Evolutionary conservation across 2,113 vertebrate species (phyloP).

Genomic region (human): DNA sequence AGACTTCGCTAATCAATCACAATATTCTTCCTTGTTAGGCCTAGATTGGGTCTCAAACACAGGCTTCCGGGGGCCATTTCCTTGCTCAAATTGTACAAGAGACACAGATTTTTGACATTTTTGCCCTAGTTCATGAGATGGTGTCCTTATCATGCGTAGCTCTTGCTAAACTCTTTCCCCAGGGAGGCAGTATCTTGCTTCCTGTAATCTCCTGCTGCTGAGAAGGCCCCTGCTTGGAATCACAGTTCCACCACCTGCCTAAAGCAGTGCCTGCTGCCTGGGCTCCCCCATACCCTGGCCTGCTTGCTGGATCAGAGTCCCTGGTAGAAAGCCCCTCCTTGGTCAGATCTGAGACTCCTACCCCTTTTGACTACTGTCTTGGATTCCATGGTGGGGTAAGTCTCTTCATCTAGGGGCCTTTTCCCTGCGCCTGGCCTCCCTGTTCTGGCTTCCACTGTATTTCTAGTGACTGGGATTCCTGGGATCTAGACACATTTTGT

Average conservation of each 20-base stretch:
- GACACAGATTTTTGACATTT: background rate
- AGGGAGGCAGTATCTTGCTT: background rate
- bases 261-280: background rate
- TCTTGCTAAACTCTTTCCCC: background rate
- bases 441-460: background rate
- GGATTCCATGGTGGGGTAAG: background rate
- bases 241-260: too few species aligned
- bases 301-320: background rate
- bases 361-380: background rate
- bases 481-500: background rate
- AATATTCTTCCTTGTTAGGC: background rate
- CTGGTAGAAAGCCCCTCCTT: background rate
- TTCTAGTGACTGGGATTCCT: background rate
- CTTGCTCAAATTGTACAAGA: background rate
- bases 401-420: background rate
- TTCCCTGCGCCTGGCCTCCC: background rate
- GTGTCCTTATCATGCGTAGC: background rate
- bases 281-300: background rate
- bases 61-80: background rate
- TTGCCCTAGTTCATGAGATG: background rate
- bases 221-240: background rate
- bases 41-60: background rate
- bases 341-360: background rate
- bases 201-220: background rate
- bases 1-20: background rate